Evolutionary conservation across 2,888 invertebrate species (phyloP).

Genomic region (Megalurothrips usitatus): DNA sequence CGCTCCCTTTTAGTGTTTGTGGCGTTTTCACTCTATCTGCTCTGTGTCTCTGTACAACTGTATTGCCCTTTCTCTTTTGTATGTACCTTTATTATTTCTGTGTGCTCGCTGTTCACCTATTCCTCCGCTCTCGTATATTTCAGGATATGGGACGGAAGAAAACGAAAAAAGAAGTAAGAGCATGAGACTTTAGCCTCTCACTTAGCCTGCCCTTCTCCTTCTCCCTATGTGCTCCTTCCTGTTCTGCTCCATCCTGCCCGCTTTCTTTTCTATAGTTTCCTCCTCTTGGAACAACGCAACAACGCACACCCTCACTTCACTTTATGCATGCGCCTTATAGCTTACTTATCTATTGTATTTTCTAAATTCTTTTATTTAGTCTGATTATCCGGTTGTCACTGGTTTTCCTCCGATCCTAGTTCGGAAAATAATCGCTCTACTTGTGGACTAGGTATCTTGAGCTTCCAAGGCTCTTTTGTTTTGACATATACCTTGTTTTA

Average conservation of each 20-base stretch:
- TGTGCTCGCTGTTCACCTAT: slow-evolving; percentile 36
- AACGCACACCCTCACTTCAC: too few species aligned
- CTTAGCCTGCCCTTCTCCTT: slow-evolving; percentile 34
- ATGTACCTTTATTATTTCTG: slow-evolving; percentile 33
- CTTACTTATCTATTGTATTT: too few species aligned
- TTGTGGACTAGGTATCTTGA: too few species aligned
- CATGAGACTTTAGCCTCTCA: slow-evolving; percentile 35
- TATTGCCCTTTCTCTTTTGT: slow-evolving; percentile 30
- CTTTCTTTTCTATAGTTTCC: not conserved
- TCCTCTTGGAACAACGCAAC: not conserved
- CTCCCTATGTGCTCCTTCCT: not conserved
- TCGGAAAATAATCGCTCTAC: too few species aligned
- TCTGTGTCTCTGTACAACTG: slow-evolving; percentile 36
- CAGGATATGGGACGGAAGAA: slow-evolving; percentile 85
- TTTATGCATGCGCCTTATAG: too few species aligned
- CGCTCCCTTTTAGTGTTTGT: slow-evolving; percentile 41
- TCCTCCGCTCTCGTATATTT: slow-evolving; percentile 39
- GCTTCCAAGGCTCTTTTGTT: too few species aligned
- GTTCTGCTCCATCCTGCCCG: too few species aligned
- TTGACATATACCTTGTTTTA: too few species aligned
- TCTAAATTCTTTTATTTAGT: too few species aligned
- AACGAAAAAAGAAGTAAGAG: slow-evolving; percentile 96
- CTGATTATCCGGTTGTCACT: too few species aligned
- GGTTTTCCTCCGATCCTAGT: too few species aligned
- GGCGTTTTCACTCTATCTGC: slow-evolving; percentile 5